Conservation (phyloP, 2,113 vertebrate species). For the Promerops cafer region DNA sequence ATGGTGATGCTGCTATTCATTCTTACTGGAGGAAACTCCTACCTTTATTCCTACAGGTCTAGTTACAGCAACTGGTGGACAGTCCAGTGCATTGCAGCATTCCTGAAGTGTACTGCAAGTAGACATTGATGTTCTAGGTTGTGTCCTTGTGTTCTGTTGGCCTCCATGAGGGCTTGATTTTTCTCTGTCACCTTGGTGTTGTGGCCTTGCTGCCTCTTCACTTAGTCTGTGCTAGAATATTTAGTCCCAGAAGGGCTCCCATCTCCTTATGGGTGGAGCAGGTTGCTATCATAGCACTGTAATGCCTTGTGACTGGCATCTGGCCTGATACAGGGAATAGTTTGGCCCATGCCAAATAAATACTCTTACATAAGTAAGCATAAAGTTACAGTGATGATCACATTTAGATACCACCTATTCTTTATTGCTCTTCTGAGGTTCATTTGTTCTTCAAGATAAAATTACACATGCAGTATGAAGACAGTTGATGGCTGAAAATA, state of each 20-base stretch:
- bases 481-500: conserved; percentile 24
- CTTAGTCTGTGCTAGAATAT: neutral
- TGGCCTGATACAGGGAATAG: neutral
- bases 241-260: neutral
- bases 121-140: neutral
- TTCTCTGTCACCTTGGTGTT: neutral
- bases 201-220: neutral
- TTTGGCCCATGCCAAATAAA: neutral
- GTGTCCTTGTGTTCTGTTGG: neutral
- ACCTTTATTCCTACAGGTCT: neutral
- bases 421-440: neutral
- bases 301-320: neutral
- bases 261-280: neutral
- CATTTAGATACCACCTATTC: neutral
- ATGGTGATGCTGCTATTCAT: neutral
- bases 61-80: neutral
- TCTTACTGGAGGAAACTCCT: neutral
- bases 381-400: neutral
- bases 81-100: neutral
- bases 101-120: neutral
- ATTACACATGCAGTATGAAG: neutral
- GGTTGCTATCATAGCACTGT: neutral
- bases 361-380: neutral
- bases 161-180: neutral
- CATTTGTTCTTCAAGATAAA: conserved; percentile 8